Percentiles rank a stretch among this genome's conserved stretches.
Conservation (phyloP, 2,888 invertebrate species). For the Fabriciana adippe region DNA sequence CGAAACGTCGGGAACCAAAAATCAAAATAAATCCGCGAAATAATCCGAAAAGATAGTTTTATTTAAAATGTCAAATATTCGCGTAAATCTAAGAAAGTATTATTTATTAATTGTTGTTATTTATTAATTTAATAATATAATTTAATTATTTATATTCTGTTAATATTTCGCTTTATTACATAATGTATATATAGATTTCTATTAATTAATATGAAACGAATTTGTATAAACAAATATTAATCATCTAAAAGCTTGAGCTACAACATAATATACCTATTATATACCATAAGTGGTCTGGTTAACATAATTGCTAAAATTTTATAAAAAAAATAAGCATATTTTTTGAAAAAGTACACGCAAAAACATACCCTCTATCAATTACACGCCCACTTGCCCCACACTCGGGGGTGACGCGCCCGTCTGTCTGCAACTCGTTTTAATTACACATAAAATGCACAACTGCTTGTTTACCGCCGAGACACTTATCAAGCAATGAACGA, state of each 20-base stretch:
- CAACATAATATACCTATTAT: background rate
- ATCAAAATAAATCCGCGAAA: no score
- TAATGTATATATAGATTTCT: background rate
- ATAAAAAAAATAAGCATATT: slow-evolving; percentile 10
- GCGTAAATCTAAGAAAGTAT: no score
- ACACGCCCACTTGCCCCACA: slow-evolving; percentile 26
- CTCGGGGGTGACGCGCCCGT: slow-evolving; percentile 24
- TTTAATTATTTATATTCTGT: no score
- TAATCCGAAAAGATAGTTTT: no score
- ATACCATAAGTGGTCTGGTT: slow-evolving; percentile 15
- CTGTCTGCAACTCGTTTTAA: slow-evolving; percentile 54
- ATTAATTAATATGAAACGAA: background rate
- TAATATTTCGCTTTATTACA: background rate
- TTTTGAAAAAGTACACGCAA: slow-evolving; percentile 17
- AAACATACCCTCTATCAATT: slow-evolving; percentile 31
- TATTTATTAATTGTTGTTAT: no score
- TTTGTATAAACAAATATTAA: background rate
- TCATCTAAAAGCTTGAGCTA: background rate
- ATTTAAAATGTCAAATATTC: no score
- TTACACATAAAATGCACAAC: slow-evolving; percentile 72
- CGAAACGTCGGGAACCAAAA: no score
- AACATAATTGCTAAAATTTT: slow-evolving; percentile 3
- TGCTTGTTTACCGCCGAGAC: slow-evolving; percentile 63
- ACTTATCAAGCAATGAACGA: slow-evolving; percentile 57
- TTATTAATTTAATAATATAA: no score